Percentiles rank a stretch among this genome's conserved stretches.
phyloP scores from a whole-genome alignment of 2,797 vertebrate species.

The Nothura maculosa region DNA sequence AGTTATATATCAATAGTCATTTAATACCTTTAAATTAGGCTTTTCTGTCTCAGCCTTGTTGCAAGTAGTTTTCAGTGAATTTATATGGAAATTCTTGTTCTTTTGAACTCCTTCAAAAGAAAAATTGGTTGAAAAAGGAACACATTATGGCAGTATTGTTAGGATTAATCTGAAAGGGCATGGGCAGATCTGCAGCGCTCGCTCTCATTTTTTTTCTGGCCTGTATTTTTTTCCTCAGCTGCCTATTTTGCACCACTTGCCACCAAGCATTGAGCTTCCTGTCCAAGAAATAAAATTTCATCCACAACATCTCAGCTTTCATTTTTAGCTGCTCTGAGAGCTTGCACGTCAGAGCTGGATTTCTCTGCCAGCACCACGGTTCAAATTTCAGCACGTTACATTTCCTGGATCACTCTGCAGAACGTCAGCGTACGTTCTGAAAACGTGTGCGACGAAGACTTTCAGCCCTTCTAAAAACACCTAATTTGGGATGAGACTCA shows the following conservation, averaged over 20 bases:
- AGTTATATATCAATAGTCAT: neutral
- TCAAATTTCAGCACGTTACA: neutral
- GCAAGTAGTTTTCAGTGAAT: neutral
- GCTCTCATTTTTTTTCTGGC: neutral
- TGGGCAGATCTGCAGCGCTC: neutral
- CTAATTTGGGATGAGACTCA: neutral
- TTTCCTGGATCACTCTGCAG: neutral
- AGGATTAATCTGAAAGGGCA: neutral
- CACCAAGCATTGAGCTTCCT: neutral
- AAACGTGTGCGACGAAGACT: neutral
- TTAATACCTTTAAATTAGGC: neutral
- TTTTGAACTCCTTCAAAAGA: neutral
- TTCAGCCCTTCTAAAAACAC: neutral
- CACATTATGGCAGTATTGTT: neutral
- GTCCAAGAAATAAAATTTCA: neutral
- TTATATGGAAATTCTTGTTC: neutral
- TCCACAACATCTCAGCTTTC: neutral
- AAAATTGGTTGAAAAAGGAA: neutral
- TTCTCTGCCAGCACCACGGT: neutral
- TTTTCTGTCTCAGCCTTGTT: neutral
- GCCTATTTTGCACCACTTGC: neutral
- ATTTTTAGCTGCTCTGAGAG: neutral
- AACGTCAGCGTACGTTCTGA: neutral
- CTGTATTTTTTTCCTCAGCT: neutral
- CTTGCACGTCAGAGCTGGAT: neutral